These are phyloP conservation scores for Holothuria scabra DNA, from an alignment of 53 echinoderm and acorn worm genomes.

Conservation along the genomic window DNA sequence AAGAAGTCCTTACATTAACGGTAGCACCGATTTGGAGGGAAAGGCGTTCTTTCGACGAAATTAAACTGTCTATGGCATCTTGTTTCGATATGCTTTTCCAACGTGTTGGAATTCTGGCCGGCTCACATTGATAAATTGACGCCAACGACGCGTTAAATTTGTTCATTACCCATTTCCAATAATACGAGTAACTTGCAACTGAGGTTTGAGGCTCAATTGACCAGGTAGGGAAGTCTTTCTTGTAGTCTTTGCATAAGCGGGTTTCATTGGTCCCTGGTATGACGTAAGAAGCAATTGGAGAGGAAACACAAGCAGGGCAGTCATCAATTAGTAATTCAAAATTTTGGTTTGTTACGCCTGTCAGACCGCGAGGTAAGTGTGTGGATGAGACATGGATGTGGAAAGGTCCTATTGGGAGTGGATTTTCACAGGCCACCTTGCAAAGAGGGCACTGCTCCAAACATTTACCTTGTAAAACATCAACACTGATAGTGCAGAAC, in stretches of 20 bases:
- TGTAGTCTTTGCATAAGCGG: not conserved
- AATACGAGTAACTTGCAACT: too few relatives aligned
- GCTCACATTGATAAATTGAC: too few relatives aligned
- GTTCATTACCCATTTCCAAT: too few relatives aligned
- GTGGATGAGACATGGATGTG: not conserved
- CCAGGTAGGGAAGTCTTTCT: constrained; percentile 1
- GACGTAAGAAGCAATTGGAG: not conserved
- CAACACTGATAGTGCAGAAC: not conserved
- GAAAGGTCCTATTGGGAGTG: not conserved
- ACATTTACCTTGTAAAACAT: not conserved
- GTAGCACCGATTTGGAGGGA: too few relatives aligned
- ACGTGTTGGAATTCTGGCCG: too few relatives aligned
- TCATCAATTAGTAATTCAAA: not conserved
- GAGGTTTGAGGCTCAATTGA: too few relatives aligned
- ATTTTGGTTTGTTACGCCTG: not conserved
- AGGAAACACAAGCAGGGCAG: not conserved
- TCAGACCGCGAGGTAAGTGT: constrained; percentile 3
- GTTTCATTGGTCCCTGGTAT: not conserved
- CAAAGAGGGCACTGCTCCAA: constrained; percentile 10
- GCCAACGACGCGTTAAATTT: too few relatives aligned
- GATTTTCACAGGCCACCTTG: constrained; percentile 6
- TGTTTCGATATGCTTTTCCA: too few relatives aligned
- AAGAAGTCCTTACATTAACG: too few relatives aligned
- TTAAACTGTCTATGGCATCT: too few relatives aligned
- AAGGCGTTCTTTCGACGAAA: too few relatives aligned